Conservation (phyloP, 2,888 invertebrate species). For the Noctua janthina region DNA sequence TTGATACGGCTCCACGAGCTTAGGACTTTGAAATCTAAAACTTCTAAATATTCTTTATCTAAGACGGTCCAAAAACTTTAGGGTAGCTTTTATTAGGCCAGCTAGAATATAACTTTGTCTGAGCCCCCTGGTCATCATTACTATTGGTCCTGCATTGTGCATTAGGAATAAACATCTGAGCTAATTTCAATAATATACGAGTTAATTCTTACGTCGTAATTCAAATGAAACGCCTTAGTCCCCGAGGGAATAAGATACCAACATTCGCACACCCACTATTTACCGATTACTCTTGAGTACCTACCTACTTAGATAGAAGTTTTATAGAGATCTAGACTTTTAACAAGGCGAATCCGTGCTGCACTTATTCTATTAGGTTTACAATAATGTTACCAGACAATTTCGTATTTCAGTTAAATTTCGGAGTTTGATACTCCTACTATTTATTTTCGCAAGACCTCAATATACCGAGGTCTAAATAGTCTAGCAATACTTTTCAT, state of each 20-base stretch:
- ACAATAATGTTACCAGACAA: neutral
- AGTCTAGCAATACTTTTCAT: neutral
- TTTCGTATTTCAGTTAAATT: neutral
- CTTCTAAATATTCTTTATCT: neutral
- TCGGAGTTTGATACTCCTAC: neutral
- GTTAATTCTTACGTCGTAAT: slow-evolving; percentile 57
- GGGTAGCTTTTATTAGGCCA: neutral
- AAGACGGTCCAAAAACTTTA: neutral
- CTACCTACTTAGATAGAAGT: neutral
- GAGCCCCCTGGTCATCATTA: neutral
- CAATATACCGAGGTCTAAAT: neutral
- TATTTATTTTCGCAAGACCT: too few species aligned
- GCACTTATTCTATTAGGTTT: neutral
- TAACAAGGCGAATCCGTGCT: neutral
- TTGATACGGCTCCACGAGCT: too few species aligned
- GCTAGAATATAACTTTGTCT: neutral
- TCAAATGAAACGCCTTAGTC: slow-evolving; percentile 43
- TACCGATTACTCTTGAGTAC: slow-evolving; percentile 23
- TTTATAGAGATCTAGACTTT: neutral
- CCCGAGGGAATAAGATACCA: slow-evolving; percentile 48
- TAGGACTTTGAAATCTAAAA: neutral
- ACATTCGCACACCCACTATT: slow-evolving; percentile 37
- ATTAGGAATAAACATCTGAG: slow-evolving; percentile 27
- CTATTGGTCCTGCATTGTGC: neutral
- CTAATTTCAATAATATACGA: slow-evolving; percentile 54